phyloP scores from a whole-genome alignment of 1,140 invertebrate species.

The Psilanteris sp. region DNA sequence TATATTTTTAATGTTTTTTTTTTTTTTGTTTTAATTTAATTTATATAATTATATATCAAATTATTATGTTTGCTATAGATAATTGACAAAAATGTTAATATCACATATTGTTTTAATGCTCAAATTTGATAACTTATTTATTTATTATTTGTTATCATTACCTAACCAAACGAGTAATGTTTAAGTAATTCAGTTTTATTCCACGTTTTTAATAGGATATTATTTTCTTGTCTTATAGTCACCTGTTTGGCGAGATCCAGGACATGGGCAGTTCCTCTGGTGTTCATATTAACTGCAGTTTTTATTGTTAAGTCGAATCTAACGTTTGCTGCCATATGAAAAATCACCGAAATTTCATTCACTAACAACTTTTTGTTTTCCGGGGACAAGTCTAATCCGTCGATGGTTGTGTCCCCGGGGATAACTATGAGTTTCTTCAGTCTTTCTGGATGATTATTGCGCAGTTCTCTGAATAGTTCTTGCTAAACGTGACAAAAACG shows the following conservation, averaged over 20 bases:
- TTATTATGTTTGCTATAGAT: too few species aligned
- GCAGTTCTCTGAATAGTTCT: conserved; percentile 80
- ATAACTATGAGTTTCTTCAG: conserved; percentile 77
- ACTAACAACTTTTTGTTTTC: conserved; percentile 80
- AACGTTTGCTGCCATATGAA: conserved; percentile 95
- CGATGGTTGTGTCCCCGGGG: conserved; percentile 74
- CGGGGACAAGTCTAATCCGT: conserved; percentile 82
- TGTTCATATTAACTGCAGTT: conserved; percentile 79
- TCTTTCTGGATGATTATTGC: conserved; percentile 72
- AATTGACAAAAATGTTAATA: too few species aligned
- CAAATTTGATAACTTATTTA: too few species aligned
- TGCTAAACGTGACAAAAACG: conserved; percentile 62
- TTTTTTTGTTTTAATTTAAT: too few species aligned
- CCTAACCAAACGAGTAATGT: too few species aligned
- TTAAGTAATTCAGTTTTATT: too few species aligned
- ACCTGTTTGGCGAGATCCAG: conserved; percentile 76
- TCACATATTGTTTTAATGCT: too few species aligned
- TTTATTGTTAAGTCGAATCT: conserved; percentile 81
- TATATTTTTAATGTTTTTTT: too few species aligned
- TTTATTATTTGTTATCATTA: too few species aligned
- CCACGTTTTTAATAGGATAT: too few species aligned
- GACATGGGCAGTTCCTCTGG: conserved; percentile 77
- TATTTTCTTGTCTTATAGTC: neutral
- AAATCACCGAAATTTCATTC: conserved; percentile 87
- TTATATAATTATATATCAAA: too few species aligned